Conservation (phyloP, 2,888 invertebrate genomes). For the Eilema caniola region DNA sequence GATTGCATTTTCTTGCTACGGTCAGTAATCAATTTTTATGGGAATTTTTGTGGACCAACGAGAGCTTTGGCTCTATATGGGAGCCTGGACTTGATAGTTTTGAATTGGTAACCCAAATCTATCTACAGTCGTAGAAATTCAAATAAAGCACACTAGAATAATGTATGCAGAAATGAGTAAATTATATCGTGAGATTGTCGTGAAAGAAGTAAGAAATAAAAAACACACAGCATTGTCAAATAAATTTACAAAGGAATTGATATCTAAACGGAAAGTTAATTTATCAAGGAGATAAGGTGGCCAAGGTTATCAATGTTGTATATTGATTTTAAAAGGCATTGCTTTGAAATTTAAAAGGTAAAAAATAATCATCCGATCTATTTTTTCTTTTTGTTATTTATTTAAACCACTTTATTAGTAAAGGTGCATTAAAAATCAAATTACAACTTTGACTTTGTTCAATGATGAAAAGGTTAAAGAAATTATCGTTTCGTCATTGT, state of each 20-base stretch:
- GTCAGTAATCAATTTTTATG: constrained; percentile 84
- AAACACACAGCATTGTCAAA: neutral
- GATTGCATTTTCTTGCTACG: constrained; percentile 84
- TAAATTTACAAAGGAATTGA: too few relatives aligned
- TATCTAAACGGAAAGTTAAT: neutral
- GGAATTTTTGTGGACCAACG: constrained; percentile 75
- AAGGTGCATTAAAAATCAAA: neutral
- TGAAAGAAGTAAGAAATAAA: neutral
- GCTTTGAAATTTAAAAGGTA: neutral
- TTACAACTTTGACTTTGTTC: neutral
- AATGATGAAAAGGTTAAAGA: neutral
- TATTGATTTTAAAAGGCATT: too few relatives aligned
- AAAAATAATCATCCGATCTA: neutral
- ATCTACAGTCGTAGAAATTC: neutral
- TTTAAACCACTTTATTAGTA: too few relatives aligned
- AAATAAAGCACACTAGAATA: neutral
- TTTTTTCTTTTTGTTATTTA: too few relatives aligned
- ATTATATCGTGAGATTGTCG: too few relatives aligned
- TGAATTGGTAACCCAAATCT: neutral
- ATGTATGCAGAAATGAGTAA: neutral
- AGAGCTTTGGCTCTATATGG: constrained; percentile 46
- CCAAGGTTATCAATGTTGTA: too few relatives aligned
- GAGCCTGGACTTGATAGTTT: constrained; percentile 23
- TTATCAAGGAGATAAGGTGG: neutral
- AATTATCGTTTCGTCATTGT: neutral